phyloP scores from a whole-genome alignment of 2,797 vertebrate species.

The Catharus ustulatus region DNA sequence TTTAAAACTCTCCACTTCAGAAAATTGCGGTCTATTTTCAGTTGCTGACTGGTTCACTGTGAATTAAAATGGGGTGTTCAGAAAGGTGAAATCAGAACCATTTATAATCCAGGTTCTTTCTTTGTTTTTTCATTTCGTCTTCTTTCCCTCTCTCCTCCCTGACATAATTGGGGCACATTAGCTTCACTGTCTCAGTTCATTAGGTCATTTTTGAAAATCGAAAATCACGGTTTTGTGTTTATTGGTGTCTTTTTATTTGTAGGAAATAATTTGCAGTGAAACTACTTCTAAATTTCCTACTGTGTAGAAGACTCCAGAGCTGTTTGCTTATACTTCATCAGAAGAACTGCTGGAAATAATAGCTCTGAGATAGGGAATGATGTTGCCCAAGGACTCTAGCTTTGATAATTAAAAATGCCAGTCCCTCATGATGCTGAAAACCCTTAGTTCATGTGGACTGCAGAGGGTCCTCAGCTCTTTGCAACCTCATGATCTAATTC shows the following conservation, averaged over 20 bases:
- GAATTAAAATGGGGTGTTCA: slow-evolving; percentile 8
- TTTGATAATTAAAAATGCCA: background rate
- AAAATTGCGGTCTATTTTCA: slow-evolving; percentile 10
- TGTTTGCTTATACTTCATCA: slow-evolving; percentile 20
- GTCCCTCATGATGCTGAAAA: background rate
- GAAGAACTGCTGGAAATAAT: slow-evolving; percentile 30
- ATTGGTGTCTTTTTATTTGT: slow-evolving; percentile 17
- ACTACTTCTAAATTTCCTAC: slow-evolving; percentile 17
- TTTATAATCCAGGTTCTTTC: background rate
- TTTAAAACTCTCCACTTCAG: background rate
- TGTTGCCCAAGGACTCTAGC: background rate
- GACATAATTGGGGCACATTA: slow-evolving; percentile 44
- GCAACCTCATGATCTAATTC: background rate
- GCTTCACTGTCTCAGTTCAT: slow-evolving; percentile 33
- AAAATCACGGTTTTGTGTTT: slow-evolving; percentile 29
- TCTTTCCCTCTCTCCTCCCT: background rate
- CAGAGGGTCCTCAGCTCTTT: background rate
- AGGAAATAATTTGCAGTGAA: slow-evolving; percentile 32
- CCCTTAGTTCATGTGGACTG: background rate
- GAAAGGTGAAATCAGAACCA: background rate
- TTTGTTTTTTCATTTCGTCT: background rate
- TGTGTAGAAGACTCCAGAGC: background rate
- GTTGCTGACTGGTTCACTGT: background rate
- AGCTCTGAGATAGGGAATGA: background rate
- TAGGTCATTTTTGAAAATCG: slow-evolving; percentile 28